Percentiles rank a stretch among this genome's conserved stretches.
Evolutionary conservation across 2,888 invertebrate genomes (phyloP).

Genomic region (Tenthredo amoena): DNA sequence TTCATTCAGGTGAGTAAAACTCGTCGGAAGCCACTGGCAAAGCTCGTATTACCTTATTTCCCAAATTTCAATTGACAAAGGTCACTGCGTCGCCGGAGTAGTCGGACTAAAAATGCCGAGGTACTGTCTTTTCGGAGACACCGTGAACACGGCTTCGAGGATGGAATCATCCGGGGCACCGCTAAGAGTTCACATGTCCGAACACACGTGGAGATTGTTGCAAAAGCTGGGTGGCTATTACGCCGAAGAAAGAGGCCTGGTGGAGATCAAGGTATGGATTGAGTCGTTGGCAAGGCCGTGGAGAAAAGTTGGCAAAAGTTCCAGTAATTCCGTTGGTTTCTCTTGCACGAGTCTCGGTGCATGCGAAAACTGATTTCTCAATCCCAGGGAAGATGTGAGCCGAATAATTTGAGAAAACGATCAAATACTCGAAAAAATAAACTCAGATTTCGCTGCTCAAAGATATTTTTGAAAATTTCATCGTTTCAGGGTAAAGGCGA

Average conservation of each 20-base stretch:
- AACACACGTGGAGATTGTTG: constrained; percentile 84
- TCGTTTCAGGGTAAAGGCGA: constrained; percentile 86
- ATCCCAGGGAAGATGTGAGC: too few species aligned
- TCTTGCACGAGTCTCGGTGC: background rate
- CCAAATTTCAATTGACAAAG: constrained; percentile 74
- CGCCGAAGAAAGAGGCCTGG: constrained; percentile 86
- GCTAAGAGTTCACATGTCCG: constrained; percentile 88
- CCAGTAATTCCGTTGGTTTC: background rate
- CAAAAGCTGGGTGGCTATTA: constrained; percentile 86
- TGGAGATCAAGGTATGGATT: constrained; percentile 84
- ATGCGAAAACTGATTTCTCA: background rate
- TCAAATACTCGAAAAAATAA: too few species aligned
- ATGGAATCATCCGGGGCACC: constrained; percentile 90
- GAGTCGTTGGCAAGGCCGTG: background rate
- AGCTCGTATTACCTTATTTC: background rate
- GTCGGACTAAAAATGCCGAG: constrained; percentile 92
- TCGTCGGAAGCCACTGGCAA: background rate
- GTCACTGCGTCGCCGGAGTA: constrained; percentile 90
- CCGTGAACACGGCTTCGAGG: constrained; percentile 89
- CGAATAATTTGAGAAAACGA: too few species aligned
- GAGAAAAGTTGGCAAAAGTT: background rate
- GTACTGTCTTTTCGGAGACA: constrained; percentile 91
- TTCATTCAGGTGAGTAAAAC: constrained; percentile 81
- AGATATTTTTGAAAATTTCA: background rate
- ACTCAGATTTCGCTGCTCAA: too few species aligned